Percentiles rank a stretch among this genome's conserved stretches.
phyloP scores from a whole-genome alignment of 2,113 vertebrate genomes.

The Microtus oregoni region DNA sequence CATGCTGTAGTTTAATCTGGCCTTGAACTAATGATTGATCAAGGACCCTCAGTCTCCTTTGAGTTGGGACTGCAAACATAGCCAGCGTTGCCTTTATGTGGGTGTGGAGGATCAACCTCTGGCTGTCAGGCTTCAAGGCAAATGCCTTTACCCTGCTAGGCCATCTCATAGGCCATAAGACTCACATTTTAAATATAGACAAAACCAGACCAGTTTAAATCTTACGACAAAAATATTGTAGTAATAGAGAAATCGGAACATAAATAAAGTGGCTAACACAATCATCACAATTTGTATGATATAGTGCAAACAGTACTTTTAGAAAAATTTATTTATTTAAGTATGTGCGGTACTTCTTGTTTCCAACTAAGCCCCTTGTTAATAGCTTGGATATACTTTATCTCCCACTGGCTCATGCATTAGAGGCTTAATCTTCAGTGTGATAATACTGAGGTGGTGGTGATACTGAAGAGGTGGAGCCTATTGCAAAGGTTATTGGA shows the following conservation, averaged over 20 bases:
- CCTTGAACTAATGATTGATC: neutral
- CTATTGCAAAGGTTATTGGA: neutral
- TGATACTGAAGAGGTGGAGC: neutral
- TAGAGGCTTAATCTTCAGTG: neutral
- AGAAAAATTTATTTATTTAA: neutral
- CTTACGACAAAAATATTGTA: conserved; percentile 32
- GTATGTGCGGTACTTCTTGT: neutral
- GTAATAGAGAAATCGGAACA: neutral
- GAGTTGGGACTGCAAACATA: neutral
- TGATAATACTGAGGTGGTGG: neutral
- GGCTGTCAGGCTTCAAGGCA: neutral
- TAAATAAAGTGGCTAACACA: neutral
- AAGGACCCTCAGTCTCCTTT: neutral
- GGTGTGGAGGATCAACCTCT: too few relatives aligned
- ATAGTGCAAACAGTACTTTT: neutral
- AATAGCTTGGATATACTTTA: neutral
- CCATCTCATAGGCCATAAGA: neutral
- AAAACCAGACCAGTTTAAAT: neutral
- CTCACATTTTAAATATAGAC: conserved; percentile 18
- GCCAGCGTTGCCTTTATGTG: neutral
- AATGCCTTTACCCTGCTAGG: neutral
- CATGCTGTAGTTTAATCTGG: neutral
- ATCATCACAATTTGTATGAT: neutral
- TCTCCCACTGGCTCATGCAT: neutral
- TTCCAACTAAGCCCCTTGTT: neutral